Evolutionary conservation across 2,113 vertebrate species (phyloP).

Genomic region (Burhinus bistriatus): DNA sequence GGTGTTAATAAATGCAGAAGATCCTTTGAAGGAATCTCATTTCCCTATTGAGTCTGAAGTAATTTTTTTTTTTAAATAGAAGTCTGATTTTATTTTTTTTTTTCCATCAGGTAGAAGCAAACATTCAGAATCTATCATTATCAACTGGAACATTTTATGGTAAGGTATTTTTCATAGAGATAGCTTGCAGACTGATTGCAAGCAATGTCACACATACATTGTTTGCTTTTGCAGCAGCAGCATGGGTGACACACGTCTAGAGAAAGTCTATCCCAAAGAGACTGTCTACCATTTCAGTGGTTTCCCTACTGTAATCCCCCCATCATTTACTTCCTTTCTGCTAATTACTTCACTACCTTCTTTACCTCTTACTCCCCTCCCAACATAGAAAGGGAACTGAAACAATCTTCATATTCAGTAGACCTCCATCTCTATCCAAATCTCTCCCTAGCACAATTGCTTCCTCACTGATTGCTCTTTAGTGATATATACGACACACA

Average conservation of each 20-base stretch:
- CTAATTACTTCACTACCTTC: background rate
- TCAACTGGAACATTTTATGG: background rate
- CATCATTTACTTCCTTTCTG: background rate
- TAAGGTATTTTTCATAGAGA: background rate
- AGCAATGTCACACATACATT: background rate
- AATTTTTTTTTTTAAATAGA: background rate
- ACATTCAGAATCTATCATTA: background rate
- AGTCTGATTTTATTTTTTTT: background rate
- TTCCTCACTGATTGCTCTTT: background rate
- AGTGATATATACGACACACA: background rate
- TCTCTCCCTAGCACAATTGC: background rate
- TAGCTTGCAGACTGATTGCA: background rate
- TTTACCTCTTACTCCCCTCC: background rate
- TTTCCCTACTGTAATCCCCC: background rate
- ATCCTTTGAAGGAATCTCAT: background rate
- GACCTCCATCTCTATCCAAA: background rate
- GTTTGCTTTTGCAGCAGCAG: background rate
- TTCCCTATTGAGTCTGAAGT: background rate
- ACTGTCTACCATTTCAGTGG: background rate
- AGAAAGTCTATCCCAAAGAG: background rate
- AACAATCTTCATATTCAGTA: background rate
- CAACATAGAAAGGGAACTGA: background rate
- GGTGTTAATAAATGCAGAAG: background rate
- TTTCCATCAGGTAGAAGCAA: background rate
- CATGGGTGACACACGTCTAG: background rate